These are phyloP conservation scores for Sminthurides aquaticus DNA, from an alignment of 2,888 invertebrate species.

Conservation along the genomic window DNA sequence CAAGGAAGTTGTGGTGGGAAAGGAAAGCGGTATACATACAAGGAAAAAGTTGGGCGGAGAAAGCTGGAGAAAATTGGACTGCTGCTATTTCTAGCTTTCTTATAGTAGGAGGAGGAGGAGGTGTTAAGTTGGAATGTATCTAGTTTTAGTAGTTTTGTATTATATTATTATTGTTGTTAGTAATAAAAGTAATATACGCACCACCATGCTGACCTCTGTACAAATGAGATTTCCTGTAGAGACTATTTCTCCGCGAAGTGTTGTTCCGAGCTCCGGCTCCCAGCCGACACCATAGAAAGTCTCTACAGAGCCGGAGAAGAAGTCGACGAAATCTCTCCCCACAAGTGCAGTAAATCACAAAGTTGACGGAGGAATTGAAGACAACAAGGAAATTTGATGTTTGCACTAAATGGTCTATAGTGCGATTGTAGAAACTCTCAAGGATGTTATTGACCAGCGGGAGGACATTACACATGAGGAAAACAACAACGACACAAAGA, in stretches of 20 bases:
- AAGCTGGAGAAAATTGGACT: too few species aligned
- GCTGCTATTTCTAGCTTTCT: too few species aligned
- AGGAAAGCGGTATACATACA: too few species aligned
- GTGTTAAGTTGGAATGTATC: background rate
- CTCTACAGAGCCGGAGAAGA: slow-evolving; percentile 53
- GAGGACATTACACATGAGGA: slow-evolving; percentile 84
- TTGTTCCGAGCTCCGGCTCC: slow-evolving; percentile 14
- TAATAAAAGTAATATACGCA: slow-evolving; percentile 1
- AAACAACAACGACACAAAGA: slow-evolving; percentile 85
- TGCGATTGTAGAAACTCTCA: slow-evolving; percentile 66
- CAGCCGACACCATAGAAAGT: slow-evolving; percentile 41
- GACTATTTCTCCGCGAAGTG: slow-evolving; percentile 26
- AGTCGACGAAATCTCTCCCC: slow-evolving; percentile 91
- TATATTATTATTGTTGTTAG: background rate
- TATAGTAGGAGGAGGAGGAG: too few species aligned
- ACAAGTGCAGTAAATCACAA: slow-evolving; percentile 94
- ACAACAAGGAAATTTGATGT: slow-evolving; percentile 87
- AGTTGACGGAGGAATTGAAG: slow-evolving; percentile 94
- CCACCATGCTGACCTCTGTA: slow-evolving; percentile 38
- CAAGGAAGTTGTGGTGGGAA: too few species aligned
- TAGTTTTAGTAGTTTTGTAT: background rate
- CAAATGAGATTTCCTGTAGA: slow-evolving; percentile 42
- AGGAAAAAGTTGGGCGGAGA: background rate
- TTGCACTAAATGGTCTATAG: slow-evolving; percentile 65
- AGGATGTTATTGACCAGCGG: slow-evolving; percentile 78